A percentile compares a stretch with the other conserved stretches of the same genome.
phyloP scores from a whole-genome alignment of 2,797 vertebrate genomes.

The Cebuella pygmaea region DNA sequence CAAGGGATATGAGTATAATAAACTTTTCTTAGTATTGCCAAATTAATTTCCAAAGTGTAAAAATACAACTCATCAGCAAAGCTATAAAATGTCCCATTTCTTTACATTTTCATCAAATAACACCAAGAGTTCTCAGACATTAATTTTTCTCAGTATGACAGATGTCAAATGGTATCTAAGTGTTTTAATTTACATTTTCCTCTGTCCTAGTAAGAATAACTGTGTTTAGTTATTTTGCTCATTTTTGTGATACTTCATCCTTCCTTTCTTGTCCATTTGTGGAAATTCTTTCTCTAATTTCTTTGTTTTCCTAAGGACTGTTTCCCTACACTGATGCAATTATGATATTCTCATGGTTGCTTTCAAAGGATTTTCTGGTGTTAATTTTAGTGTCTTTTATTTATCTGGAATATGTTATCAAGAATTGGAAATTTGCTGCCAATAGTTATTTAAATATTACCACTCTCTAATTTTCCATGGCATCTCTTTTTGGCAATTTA shows the following conservation, averaged over 20 bases:
- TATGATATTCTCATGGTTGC: not conserved
- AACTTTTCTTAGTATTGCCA: not conserved
- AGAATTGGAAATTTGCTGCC: not conserved
- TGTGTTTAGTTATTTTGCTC: not conserved
- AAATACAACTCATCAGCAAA: not conserved
- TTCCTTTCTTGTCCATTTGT: not conserved
- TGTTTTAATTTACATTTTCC: not conserved
- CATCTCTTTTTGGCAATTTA: not conserved
- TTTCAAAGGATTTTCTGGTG: not conserved
- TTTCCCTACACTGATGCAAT: not conserved
- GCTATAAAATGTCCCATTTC: not conserved
- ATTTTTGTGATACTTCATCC: not conserved
- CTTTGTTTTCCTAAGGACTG: not conserved
- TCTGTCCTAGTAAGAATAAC: not conserved
- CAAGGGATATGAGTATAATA: constrained; percentile 9
- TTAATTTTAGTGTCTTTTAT: not conserved
- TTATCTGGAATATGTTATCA: not conserved
- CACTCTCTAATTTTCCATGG: not conserved
- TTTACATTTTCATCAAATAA: not conserved
- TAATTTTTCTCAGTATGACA: not conserved
- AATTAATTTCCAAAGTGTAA: constrained; percentile 32
- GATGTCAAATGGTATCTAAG: not conserved
- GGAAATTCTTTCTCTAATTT: not conserved
- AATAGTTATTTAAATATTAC: not conserved
- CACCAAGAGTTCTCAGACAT: not conserved